Evolutionary conservation across 2,888 invertebrate genomes (phyloP).

Genomic region (Pandemis corylana): DNA sequence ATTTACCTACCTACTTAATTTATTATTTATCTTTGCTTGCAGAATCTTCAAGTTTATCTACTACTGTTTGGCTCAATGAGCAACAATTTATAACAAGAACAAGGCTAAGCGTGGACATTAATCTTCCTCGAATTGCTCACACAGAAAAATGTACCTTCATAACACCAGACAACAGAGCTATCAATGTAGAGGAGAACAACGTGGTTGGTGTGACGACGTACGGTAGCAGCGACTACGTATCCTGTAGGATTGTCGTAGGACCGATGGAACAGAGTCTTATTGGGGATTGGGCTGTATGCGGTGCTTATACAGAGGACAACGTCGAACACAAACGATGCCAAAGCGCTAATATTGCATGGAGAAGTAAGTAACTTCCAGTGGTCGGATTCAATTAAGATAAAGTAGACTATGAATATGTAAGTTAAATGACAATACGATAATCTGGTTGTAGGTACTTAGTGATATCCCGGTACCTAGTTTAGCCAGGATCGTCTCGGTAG

Average conservation of each 20-base stretch:
- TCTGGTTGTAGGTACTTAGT: no score
- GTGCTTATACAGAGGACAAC: constrained; percentile 33
- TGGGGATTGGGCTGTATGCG: constrained; percentile 42
- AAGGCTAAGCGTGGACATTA: constrained; percentile 34
- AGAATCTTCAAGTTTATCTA: constrained; percentile 29
- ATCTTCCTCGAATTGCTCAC: constrained; percentile 30
- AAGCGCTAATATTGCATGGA: constrained; percentile 35
- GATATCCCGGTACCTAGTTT: no score
- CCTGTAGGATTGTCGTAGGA: constrained; percentile 41
- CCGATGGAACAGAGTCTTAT: constrained; percentile 37
- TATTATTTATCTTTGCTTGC: neutral
- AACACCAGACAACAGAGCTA: constrained; percentile 15
- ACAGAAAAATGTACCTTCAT: constrained; percentile 38
- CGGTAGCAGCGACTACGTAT: constrained; percentile 36
- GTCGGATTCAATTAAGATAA: no score
- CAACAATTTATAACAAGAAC: constrained; percentile 22
- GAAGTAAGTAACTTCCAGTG: constrained; percentile 29
- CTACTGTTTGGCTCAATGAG: constrained; percentile 34
- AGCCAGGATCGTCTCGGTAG: no score
- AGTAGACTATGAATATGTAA: no score
- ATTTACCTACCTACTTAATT: neutral
- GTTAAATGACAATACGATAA: no score
- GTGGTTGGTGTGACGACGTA: constrained; percentile 35
- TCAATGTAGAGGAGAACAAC: neutral
- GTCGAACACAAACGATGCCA: constrained; percentile 38